phyloP scores from a whole-genome alignment of 2,113 vertebrate genomes.

The Anthoscopus minutus region DNA sequence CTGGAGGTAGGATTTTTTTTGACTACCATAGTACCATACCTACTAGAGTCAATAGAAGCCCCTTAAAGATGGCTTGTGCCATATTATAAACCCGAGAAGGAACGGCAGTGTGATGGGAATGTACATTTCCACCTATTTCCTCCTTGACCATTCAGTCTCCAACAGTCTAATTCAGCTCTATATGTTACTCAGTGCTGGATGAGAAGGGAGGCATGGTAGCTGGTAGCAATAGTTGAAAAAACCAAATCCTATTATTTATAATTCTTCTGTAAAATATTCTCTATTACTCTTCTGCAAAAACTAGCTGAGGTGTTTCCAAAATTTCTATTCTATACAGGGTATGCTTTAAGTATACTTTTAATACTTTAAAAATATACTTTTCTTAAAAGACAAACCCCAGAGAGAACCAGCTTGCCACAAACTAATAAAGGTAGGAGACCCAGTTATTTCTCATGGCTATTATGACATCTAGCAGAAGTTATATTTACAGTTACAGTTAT shows the following conservation, averaged over 20 bases:
- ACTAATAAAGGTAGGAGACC: neutral
- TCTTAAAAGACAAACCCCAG: neutral
- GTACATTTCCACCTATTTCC: neutral
- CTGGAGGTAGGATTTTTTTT: neutral
- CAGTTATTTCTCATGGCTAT: neutral
- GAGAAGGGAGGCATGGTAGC: neutral
- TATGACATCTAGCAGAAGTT: neutral
- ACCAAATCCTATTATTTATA: neutral
- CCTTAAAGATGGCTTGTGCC: neutral
- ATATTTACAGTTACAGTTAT: too few species aligned
- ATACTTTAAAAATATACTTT: too few species aligned
- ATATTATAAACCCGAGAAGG: neutral
- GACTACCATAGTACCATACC: neutral
- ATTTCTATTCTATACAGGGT: neutral
- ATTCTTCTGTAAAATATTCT: neutral
- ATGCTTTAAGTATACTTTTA: too few species aligned
- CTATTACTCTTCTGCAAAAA: too few species aligned
- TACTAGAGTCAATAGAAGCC: neutral
- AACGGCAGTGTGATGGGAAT: neutral
- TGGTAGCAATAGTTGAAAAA: accelerated
- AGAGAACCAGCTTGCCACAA: neutral
- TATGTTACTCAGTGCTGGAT: neutral
- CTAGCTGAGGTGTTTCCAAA: neutral
- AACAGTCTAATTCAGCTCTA: neutral
- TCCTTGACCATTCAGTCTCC: neutral